Evolutionary conservation across 92 coral and sea anemone genomes (phyloP), one percentile per base, ranked within the genome.

Genomic region (Desmophyllum pertusum): DNA sequence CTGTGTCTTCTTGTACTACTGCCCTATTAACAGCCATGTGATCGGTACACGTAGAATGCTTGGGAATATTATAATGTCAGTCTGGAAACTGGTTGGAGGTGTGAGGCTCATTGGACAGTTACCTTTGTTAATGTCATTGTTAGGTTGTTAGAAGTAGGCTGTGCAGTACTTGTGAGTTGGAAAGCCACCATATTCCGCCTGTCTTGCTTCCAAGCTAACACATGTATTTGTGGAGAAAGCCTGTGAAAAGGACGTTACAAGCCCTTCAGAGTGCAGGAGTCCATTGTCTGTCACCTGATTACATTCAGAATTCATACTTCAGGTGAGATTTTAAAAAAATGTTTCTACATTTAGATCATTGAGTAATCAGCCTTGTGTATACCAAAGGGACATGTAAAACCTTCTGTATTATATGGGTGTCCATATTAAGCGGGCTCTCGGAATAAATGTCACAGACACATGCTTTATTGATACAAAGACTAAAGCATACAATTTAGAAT

Each of bases 151-250:
- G 98, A 92, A 46, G 91, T 92, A 21, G 99, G 99, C n/a, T 86
- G 87, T 85, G 99, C 97, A 13, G 88, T 62, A 8, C 63, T 94
- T 33, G 85, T 87, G 37, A 89, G 71, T 88, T n/a, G 91, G 85
- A 36, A 97, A 91, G 85, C 90, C 90, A 6, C 94, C 96, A 19
- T 87, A 73, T 63, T 36, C 82, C 10, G 31, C 84, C 59, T 66
- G 50, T 62, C 88, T 90, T 48, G 85, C 93, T 42, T 85, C 88
- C 69, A 92, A 86, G 46, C 66, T 93, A 25, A 97, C 98, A 25
- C 99, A 97, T 89, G 94, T 97, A 4, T 97, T 97, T 91, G 98
- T 93, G 67, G 99, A 94, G 52, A 85, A 90, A 72, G 86, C 85
- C 19, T 55, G 94, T 70, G 94, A 89, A 65, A 21, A 83, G 18